Evolutionary conservation across 2,797 vertebrate species (phyloP), one percentile per base, ranked within the genome.

Genomic region (Chaetodon trifasciatus): DNA sequence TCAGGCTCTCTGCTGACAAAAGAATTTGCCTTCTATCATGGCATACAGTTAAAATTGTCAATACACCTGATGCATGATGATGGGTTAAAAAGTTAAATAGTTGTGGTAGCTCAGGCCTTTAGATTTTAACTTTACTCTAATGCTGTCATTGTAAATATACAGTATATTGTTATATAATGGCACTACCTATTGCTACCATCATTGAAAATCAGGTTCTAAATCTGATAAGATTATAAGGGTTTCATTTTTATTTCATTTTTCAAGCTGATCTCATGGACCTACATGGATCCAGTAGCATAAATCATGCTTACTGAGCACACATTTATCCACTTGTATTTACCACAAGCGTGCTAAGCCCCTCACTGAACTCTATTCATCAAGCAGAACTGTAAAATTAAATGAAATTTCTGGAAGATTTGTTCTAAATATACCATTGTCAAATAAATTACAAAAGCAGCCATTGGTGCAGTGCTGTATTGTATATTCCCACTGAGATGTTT

Each of bases 1-100:
- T 88, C 87, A 81, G 68, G 56, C 39, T 78, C 77, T 81, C 63
- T 35, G 69, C 84, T 75, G 82, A 82, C 71, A 74, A 79, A 79
- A 71, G 46, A 73, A 76, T 84, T 44, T 16, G 8, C 67, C 60
- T 67, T 82, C 63, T 39, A 70, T 84, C 70, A 66, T 28, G 35
- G 50, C 13, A 39, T 28, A 39, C 12, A 19, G 62, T 58, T 10
- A 46, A 49, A 58, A 55, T 49, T 53, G 19, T 62, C 16, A 69
- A 17, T 19, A 47, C n/a, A 24, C 13, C 19, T 70, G n/a, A 11
- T 62, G 79, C 69, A 78, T 76, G 61, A 57, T 19, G 12, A 65
- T 39, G 9, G 8, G 3, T 40, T 17, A 5, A 24, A 62, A 28
- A 37, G 10, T 15, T 13, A 42, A 19, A 68, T 12, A 9, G 44